phyloP scores from a whole-genome alignment of 2,113 vertebrate genomes.

The Microtus ochrogaster region DNA sequence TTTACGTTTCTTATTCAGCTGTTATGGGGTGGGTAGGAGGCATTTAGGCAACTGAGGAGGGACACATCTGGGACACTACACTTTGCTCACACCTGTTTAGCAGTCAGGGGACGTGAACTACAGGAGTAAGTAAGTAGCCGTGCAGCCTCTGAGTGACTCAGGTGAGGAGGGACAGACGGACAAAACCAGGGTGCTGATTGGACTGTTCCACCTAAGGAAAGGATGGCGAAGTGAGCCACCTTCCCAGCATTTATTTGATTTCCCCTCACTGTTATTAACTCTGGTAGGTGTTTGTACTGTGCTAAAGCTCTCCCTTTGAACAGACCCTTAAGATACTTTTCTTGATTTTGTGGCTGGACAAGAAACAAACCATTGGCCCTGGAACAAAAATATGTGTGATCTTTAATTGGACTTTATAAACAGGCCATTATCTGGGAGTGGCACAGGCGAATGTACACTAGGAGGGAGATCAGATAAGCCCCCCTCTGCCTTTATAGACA shows the following conservation, averaged over 20 bases:
- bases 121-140: too few species aligned
- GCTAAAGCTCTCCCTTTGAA: background rate
- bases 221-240: background rate
- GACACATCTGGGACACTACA: background rate
- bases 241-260: background rate
- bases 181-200: background rate
- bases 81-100: background rate
- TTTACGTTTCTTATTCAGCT: background rate
- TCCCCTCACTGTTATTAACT: slow-evolving; percentile 6
- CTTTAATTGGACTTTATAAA: slow-evolving; percentile 35
- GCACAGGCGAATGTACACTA: background rate
- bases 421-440: background rate
- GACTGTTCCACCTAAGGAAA: slow-evolving; percentile 20
- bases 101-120: background rate
- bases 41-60: background rate
- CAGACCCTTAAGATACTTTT: slow-evolving; percentile 10
- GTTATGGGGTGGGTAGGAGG: background rate
- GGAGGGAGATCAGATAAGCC: background rate
- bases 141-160: background rate
- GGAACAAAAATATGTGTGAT: background rate
- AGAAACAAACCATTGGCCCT: background rate
- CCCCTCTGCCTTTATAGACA: background rate
- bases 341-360: slow-evolving; percentile 19
- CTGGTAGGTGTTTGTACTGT: background rate
- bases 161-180: background rate